A percentile compares a stretch with the other conserved stretches of the same genome.
phyloP scores from a whole-genome alignment of 2,113 vertebrate species.

The Hiodon alosoides region DNA sequence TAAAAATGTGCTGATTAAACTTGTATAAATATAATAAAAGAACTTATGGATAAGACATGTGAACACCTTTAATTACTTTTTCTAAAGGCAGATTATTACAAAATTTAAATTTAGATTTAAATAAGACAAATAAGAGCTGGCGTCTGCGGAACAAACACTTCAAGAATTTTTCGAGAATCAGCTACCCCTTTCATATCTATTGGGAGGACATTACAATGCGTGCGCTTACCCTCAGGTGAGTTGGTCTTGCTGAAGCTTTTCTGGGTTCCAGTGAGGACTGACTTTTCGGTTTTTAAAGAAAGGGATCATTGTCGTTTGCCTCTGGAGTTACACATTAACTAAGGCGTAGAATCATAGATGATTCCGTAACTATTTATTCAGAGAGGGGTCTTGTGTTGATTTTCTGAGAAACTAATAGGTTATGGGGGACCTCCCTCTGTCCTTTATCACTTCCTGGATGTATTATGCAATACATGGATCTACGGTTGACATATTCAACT shows the following conservation, averaged over 20 bases:
- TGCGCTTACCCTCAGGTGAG: conserved; percentile 31
- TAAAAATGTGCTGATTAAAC: too few relatives aligned
- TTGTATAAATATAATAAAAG: too few relatives aligned
- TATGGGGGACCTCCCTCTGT: conserved; percentile 2
- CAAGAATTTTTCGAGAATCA: too few relatives aligned
- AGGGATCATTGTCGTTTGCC: conserved; percentile 3
- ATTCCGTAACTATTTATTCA: conserved; percentile 2
- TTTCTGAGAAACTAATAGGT: conserved; percentile 21
- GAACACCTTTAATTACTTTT: too few relatives aligned
- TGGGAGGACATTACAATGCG: too few relatives aligned
- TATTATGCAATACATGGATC: conserved; percentile 2
- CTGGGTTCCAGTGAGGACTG: conserved; percentile 8
- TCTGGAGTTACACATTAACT: conserved; percentile 41
- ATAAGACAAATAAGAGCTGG: too few relatives aligned
- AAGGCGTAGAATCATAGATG: conserved; percentile 27
- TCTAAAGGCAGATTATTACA: too few relatives aligned
- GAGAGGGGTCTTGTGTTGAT: conserved; percentile 13
- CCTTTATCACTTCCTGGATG: not conserved
- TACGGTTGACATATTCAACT: too few relatives aligned
- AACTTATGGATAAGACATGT: too few relatives aligned
- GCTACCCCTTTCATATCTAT: too few relatives aligned
- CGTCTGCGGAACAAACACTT: too few relatives aligned
- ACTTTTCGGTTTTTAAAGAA: conserved; percentile 22
- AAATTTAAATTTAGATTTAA: too few relatives aligned
- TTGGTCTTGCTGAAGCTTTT: conserved; percentile 18